phyloP scores from a whole-genome alignment of 2,113 vertebrate genomes.

The Scatophagus argus region DNA sequence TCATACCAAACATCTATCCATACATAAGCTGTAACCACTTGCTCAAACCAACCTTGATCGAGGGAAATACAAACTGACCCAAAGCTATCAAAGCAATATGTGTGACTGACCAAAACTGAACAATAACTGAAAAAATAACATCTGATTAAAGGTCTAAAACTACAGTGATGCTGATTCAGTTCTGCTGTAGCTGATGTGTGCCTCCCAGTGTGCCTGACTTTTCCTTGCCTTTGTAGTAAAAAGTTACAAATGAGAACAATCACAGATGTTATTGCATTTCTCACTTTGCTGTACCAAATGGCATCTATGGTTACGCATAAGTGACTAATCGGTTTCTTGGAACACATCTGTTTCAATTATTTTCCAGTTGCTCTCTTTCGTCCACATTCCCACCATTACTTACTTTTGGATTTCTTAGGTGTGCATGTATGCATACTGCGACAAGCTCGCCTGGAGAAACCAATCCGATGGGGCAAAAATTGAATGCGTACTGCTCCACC shows the following conservation, averaged over 20 bases:
- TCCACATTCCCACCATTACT: not conserved
- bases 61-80: not conserved
- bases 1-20: too few relatives aligned
- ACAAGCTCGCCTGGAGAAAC: constrained; percentile 11
- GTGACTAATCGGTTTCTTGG: not conserved
- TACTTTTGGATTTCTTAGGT: not conserved
- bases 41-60: too few relatives aligned
- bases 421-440: not conserved
- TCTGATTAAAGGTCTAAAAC: not conserved
- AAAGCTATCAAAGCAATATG: not conserved
- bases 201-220: not conserved
- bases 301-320: not conserved
- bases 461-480: not conserved
- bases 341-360: constrained; percentile 2
- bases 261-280: not conserved
- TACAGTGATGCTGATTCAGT: not conserved
- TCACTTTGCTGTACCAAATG: not conserved
- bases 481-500: not conserved
- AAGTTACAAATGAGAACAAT: not conserved
- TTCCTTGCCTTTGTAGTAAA: not conserved
- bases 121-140: not conserved
- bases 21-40: too few relatives aligned
- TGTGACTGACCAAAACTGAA: not conserved
- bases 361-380: not conserved
- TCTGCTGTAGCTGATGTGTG: not conserved